Conservation (phyloP, 2,888 invertebrate genomes). For the Spisula subtruncata region DNA sequence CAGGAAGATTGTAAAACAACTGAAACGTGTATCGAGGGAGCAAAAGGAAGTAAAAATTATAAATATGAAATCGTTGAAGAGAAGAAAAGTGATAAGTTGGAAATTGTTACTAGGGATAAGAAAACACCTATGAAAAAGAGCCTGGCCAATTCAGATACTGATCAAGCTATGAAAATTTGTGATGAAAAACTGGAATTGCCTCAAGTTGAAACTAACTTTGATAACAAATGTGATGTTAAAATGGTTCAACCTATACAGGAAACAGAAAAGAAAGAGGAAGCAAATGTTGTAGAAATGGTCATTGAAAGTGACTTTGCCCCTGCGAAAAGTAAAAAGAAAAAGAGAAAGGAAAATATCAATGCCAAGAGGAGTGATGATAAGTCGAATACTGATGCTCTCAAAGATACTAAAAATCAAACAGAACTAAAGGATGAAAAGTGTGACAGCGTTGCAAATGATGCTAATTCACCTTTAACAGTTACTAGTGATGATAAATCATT, state of each 20-base stretch:
- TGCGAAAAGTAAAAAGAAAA: constrained; percentile 43
- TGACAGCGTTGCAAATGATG: neutral
- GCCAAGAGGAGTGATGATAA: neutral
- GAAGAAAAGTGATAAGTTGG: constrained; percentile 12
- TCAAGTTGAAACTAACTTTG: neutral
- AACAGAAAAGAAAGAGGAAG: neutral
- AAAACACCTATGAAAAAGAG: neutral
- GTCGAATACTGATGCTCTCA: neutral
- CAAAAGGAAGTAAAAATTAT: neutral
- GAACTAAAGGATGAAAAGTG: neutral
- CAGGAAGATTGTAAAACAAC: neutral
- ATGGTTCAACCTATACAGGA: neutral
- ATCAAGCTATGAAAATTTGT: neutral
- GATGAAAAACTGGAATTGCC: neutral
- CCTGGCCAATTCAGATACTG: neutral
- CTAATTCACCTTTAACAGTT: neutral
- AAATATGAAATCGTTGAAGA: constrained; percentile 3
- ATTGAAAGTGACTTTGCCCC: neutral
- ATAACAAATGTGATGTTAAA: neutral
- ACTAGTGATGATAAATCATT: neutral
- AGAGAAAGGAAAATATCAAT: constrained; percentile 14
- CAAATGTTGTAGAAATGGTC: constrained; percentile 20
- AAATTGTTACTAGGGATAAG: neutral
- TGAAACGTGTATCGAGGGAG: neutral
- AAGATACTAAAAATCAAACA: neutral